Evolutionary conservation across 2,888 invertebrate genomes (phyloP), one percentile per base, ranked within the genome.

Genomic region (Cremastinae sp.): DNA sequence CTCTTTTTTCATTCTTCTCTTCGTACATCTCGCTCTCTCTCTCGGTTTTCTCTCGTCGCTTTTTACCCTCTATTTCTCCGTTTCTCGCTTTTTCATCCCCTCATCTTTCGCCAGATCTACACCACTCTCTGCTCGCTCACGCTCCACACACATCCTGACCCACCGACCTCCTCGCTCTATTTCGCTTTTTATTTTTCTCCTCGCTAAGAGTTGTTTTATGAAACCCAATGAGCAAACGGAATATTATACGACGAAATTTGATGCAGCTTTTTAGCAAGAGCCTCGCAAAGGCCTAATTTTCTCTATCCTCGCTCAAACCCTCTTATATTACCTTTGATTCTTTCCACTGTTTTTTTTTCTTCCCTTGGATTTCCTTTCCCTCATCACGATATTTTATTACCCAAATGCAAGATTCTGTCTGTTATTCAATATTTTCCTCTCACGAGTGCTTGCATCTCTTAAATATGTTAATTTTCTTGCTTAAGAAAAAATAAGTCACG

Each of bases 91-190:
- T n/a, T 18, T 20, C 53, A 47, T 49, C 28, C 49, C 34, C 14
- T 51, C 62, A 54, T 62, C 43, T 28, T 14, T 64, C 64, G 47
- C 65, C 59, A 61, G 38, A 75, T 61, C 65, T 71, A 65, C 61
- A 47, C 61, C 71, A 71, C 54, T 49, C 38, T 56, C 56, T 9
- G 10, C 56, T 36, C 66, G 28, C 36, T 16, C 16, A 61, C 61
- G 49, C 43, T 62, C 10, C 61, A 28, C 53, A 18, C 59, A 54
- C 20, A 41, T 66, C 14, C 66, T 59, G 45, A 59, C 53, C 53
- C 53, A 66, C 73, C 22, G 10, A 8, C 34, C 45, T 59, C 45
- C 5, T 18, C 20, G 18, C 49, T 43, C 34, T 28, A 56, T 66
- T 66, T 74, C 43, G 43, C 59, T 54, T 61, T 65, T 66, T 54